These are phyloP conservation scores for Threskiornis aethiopicus DNA, from an alignment of 2,797 vertebrate species.

Conservation along the genomic window DNA sequence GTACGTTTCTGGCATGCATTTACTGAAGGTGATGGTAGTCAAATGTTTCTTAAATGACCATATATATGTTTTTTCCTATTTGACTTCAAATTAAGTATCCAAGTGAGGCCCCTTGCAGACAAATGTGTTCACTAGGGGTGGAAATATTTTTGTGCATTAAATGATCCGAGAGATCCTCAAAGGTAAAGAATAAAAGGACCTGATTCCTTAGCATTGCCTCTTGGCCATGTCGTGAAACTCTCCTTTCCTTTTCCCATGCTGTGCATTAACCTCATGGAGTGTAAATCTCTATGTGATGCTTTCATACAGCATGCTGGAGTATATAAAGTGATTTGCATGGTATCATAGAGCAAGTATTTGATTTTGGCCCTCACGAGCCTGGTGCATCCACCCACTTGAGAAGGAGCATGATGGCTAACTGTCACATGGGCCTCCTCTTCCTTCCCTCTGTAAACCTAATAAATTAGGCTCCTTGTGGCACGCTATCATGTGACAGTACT, in stretches of 20 bases:
- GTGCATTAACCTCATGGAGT: background rate
- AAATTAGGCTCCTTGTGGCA: background rate
- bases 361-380: background rate
- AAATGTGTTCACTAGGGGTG: background rate
- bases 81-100: background rate
- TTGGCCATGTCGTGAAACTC: background rate
- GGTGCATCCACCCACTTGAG: background rate
- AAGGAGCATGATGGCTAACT: background rate
- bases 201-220: background rate
- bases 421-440: background rate
- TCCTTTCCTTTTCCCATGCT: background rate
- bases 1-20: conserved; percentile 61
- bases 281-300: background rate
- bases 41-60: background rate
- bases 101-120: background rate
- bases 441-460: background rate
- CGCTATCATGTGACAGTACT: accelerated
- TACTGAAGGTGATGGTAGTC: background rate
- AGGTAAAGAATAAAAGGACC: background rate
- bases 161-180: background rate
- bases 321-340: background rate
- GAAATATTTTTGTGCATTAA: background rate
- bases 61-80: background rate
- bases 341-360: background rate
- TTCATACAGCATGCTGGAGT: background rate